Evolutionary conservation across 2,888 invertebrate genomes (phyloP).

Genomic region (Podotricha telesiphe): DNA sequence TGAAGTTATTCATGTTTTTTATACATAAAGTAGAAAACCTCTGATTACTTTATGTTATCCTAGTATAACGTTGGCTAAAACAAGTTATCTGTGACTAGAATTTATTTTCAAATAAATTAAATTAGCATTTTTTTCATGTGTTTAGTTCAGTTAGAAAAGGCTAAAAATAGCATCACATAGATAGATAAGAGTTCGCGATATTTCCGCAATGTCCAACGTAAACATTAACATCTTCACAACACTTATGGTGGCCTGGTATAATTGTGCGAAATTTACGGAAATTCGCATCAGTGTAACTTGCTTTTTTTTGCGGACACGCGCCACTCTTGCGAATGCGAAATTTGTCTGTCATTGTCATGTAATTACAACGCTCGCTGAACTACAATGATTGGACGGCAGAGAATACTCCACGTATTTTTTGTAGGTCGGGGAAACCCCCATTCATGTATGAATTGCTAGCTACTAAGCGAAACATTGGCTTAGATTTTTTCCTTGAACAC

Average conservation of each 20-base stretch:
- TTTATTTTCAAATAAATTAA: conserved; percentile 24
- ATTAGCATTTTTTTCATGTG: not conserved
- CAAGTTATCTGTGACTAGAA: conserved; percentile 41
- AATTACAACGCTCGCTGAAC: conserved; percentile 73
- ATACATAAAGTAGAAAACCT: conserved; percentile 20
- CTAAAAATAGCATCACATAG: not conserved
- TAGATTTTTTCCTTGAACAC: conserved; percentile 55
- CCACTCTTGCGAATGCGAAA: conserved; percentile 54
- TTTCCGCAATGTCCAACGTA: conserved; percentile 8
- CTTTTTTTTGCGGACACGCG: conserved; percentile 64
- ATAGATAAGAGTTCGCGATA: not conserved
- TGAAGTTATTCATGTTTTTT: conserved; percentile 29
- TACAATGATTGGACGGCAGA: conserved; percentile 66
- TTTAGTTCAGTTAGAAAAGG: not conserved
- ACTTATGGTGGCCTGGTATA: conserved; percentile 71
- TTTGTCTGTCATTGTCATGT: conserved; percentile 72
- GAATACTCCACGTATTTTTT: conserved; percentile 64
- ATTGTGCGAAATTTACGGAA: conserved; percentile 82
- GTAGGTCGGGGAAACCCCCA: conserved; percentile 76
- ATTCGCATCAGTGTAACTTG: conserved; percentile 62
- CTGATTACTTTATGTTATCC: conserved; percentile 51
- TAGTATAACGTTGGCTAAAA: conserved; percentile 48
- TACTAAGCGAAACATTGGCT: conserved; percentile 64
- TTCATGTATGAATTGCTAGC: conserved; percentile 55
- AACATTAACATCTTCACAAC: conserved; percentile 59